These are phyloP conservation scores for Agrotis puta DNA, from an alignment of 2,888 invertebrate species.

Conservation along the genomic window DNA sequence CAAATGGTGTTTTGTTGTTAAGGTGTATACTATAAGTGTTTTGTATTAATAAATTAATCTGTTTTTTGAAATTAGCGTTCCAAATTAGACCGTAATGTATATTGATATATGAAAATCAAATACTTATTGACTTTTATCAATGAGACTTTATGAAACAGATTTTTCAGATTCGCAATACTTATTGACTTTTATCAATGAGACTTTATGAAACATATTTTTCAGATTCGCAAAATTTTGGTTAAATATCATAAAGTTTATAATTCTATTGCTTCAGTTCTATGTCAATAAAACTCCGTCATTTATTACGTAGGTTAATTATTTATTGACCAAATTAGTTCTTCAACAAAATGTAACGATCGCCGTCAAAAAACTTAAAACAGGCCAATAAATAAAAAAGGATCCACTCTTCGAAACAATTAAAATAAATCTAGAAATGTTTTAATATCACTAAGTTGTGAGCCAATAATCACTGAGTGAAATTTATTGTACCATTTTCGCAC, in stretches of 20 bases:
- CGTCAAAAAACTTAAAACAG: conserved; percentile 55
- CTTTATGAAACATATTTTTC: no score
- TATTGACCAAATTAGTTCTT: conserved; percentile 20
- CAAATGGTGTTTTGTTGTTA: neutral
- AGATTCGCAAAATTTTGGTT: conserved; percentile 6
- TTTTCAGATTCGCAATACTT: conserved; percentile 4
- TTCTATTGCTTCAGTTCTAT: neutral
- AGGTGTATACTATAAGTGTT: neutral
- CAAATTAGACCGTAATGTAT: conserved; percentile 10
- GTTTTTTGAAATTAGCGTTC: neutral
- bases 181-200: conserved; percentile 16
- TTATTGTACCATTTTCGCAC: conserved; percentile 81
- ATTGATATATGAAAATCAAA: conserved; percentile 13
- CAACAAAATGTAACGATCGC: conserved; percentile 37
- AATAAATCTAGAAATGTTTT: conserved; percentile 76
- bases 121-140: conserved; percentile 24
- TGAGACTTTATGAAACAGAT: no score
- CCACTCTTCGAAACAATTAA: conserved; percentile 71
- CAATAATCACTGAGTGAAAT: conserved; percentile 82
- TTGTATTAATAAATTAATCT: neutral
- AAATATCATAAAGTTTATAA: neutral
- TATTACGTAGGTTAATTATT: conserved; percentile 4
- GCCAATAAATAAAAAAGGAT: conserved; percentile 71
- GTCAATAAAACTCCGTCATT: neutral
- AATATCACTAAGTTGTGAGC: conserved; percentile 79